A percentile compares a stretch with the other conserved stretches of the same genome.
Conservation (phyloP, 2,888 invertebrate species). For the Acanthosepion lycidas region DNA sequence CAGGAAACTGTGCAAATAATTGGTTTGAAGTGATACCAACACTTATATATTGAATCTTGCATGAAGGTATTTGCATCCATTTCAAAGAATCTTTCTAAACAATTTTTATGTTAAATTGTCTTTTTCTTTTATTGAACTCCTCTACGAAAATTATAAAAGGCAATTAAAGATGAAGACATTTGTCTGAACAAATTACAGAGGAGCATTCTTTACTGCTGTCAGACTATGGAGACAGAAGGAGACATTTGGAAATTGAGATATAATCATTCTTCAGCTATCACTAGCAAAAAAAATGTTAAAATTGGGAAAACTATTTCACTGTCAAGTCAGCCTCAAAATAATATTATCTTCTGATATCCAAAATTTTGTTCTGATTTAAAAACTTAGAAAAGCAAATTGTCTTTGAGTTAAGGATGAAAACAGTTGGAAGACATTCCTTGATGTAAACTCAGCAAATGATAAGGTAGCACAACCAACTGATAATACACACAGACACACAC, state of each 20-base stretch:
- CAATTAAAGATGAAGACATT: not conserved
- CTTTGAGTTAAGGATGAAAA: not conserved
- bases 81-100: too few relatives aligned
- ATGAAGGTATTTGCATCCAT: too few relatives aligned
- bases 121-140: too few relatives aligned
- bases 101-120: too few relatives aligned
- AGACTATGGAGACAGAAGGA: not conserved
- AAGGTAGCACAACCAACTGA: not conserved
- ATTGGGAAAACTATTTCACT: not conserved
- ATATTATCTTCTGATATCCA: not conserved
- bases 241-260: not conserved
- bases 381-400: not conserved
- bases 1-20: too few relatives aligned
- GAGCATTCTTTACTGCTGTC: not conserved
- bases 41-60: too few relatives aligned
- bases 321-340: not conserved
- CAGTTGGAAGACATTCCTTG: not conserved
- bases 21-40: too few relatives aligned
- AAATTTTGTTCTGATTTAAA: not conserved
- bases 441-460: not conserved
- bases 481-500: too few relatives aligned
- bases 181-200: not conserved
- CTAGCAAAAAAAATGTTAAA: not conserved
- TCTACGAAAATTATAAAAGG: too few relatives aligned
- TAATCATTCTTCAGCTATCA: not conserved